Evolutionary conservation across 2,113 vertebrate species (phyloP).

Genomic region (Haplochromis vanheusdeni): DNA sequence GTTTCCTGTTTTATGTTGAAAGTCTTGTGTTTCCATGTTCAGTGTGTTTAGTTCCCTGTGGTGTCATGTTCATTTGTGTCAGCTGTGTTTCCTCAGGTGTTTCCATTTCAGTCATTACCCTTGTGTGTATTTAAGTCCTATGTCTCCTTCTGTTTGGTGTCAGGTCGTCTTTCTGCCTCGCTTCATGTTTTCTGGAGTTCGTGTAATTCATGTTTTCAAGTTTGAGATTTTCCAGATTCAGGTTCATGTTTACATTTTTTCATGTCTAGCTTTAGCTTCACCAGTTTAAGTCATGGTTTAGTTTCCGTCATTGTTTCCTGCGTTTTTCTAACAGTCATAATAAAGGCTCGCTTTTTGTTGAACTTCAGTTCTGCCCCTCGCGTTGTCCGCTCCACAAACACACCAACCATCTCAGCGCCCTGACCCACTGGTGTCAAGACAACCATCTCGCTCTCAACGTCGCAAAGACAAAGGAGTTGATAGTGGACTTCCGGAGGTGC

Average conservation of each 20-base stretch:
- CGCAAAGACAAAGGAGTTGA: too few relatives aligned
- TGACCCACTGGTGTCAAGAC: too few relatives aligned
- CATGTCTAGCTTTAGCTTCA: background rate
- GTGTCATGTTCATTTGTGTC: background rate
- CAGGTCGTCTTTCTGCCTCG: rapidly evolving
- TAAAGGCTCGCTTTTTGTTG: background rate
- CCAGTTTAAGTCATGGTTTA: background rate
- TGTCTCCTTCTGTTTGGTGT: background rate
- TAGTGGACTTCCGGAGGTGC: too few relatives aligned
- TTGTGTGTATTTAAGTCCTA: background rate
- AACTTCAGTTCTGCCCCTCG: background rate
- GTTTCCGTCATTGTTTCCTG: background rate
- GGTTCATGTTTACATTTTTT: background rate
- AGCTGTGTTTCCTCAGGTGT: background rate
- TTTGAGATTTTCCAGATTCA: background rate
- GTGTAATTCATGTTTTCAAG: background rate
- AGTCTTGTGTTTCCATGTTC: background rate
- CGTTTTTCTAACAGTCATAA: rapidly evolving
- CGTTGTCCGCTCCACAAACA: background rate
- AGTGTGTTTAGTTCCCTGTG: background rate
- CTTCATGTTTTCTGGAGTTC: background rate
- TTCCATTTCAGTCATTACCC: background rate
- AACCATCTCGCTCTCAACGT: too few relatives aligned
- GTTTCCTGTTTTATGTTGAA: background rate
- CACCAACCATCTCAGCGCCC: rapidly evolving